Conservation (phyloP, 2,113 vertebrate genomes). For the Ceuthmochares aereus region DNA sequence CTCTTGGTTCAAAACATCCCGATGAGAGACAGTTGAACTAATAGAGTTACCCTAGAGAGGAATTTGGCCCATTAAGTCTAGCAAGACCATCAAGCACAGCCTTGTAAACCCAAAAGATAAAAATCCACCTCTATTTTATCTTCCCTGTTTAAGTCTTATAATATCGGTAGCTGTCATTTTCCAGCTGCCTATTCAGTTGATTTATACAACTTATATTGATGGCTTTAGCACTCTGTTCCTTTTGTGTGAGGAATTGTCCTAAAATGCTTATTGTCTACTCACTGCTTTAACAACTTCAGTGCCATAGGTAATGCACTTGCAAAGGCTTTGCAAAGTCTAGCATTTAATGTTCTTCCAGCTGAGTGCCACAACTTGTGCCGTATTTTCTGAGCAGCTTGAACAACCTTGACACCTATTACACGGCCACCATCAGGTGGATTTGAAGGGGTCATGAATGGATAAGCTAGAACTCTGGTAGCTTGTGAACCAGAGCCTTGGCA, state of each 20-base stretch:
- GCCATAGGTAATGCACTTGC: background rate
- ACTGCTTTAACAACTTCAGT: background rate
- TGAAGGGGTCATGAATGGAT: background rate
- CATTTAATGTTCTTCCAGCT: background rate
- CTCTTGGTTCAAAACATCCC: background rate
- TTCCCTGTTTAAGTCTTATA: background rate
- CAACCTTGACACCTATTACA: background rate
- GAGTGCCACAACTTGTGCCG: background rate
- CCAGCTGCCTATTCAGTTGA: conserved; percentile 11
- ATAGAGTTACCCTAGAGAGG: background rate
- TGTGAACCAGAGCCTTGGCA: background rate
- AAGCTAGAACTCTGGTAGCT: background rate
- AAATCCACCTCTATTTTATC: conserved; percentile 33
- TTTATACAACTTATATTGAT: conserved; percentile 11
- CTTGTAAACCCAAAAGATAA: conserved; percentile 43
- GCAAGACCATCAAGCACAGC: background rate
- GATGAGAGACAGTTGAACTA: background rate
- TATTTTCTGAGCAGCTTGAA: background rate
- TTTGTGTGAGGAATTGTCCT: background rate
- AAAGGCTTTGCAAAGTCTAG: background rate
- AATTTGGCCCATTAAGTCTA: conserved; percentile 21
- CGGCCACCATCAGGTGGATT: background rate
- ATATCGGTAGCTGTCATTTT: conserved; percentile 8
- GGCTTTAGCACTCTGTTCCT: background rate
- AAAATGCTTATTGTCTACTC: background rate